Base-by-base conservation (phyloP, 2,113 vertebrate species). In the Pangasianodon hypophthalmus region DNA sequence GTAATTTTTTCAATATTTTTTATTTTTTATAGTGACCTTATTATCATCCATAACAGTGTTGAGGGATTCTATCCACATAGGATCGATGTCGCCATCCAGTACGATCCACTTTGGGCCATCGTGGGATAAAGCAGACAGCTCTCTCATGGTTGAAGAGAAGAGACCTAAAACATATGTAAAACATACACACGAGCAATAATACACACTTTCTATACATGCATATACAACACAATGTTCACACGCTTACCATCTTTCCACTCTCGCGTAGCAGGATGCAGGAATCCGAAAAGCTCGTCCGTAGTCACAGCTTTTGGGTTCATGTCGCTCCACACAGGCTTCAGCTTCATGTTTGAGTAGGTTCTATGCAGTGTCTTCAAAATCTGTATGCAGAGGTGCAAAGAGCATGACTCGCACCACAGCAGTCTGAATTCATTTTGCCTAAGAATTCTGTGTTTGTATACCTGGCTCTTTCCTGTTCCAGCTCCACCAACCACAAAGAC, bases 11-110 rank as follows among this genome's bases (percentile, higher is more conserved):
- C 8, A 44, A 18, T 75, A 50, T 41, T 77, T 0, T 21, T 16
- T 26, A 19, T 48, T 44, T n/a, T n/a, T n/a, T 11, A 56, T 37
- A 9, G 19, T 77, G 26, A 96, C 95, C 95, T 97, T 96, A 46
- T 96, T 97, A 90, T 96, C 93, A 54, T 96, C 95, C 96, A 96
- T 96, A 6, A 96, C 94, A 29, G 95, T 97, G 84, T 96, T 97
- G 14, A 97, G 94, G n/a, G 95, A 96, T 90, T 97, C 96, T 0
- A 96, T 95, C 96, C 97, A 96, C 95, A 96, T 95, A 3, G 84
- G 92, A 92, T 96, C 96, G 92, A 94, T 96, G 93, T 95, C 95
- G 50, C 96, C 96, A 91, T 95, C 95, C 87, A 97, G 91, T 54
- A 97, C 94, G 88, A 96, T 96, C 95, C 96, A 95, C 92, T 97